Percentiles rank a stretch among this genome's conserved stretches.
These are phyloP conservation scores for Eupristina koningsbergeri DNA, from an alignment of 1,140 invertebrate genomes.

Conservation along the genomic window DNA sequence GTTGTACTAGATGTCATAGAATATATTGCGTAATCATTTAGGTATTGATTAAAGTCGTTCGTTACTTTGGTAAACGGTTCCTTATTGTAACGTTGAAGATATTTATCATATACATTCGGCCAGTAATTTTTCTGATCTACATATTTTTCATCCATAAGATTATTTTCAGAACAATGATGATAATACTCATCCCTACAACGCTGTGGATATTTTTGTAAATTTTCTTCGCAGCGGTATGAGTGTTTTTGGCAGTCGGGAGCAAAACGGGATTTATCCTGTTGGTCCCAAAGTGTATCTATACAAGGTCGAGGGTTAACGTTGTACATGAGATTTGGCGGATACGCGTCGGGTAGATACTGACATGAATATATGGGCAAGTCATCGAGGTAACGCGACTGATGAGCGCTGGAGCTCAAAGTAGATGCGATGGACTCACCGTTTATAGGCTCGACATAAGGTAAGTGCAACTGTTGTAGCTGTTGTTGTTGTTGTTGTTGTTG, in stretches of 20 bases:
- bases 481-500: slow-evolving; percentile 59
- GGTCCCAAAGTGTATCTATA: slow-evolving; percentile 37
- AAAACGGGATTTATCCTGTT: slow-evolving; percentile 25
- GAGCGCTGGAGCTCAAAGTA: slow-evolving; percentile 48
- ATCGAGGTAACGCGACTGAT: slow-evolving; percentile 57
- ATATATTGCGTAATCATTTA: slow-evolving; percentile 28
- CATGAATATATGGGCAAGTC: slow-evolving; percentile 60
- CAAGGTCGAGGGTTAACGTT: slow-evolving; percentile 5
- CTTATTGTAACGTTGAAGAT: slow-evolving; percentile 65
- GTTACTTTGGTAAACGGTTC: slow-evolving; percentile 53
- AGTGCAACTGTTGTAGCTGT: slow-evolving; percentile 56
- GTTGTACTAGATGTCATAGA: not conserved
- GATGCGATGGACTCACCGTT: slow-evolving; percentile 70
- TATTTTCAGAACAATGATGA: slow-evolving; percentile 67
- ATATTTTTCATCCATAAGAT: slow-evolving; percentile 63
- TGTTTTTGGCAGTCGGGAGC: slow-evolving; percentile 43
- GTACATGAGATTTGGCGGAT: slow-evolving; percentile 46
- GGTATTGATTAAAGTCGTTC: slow-evolving; percentile 42
- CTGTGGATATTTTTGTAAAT: slow-evolving; percentile 68
- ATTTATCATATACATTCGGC: slow-evolving; percentile 60
- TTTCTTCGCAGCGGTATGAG: slow-evolving; percentile 65
- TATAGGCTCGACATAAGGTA: slow-evolving; percentile 66
- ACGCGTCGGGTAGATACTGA: slow-evolving; percentile 53
- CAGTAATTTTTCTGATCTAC: slow-evolving; percentile 59
- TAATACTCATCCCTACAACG: slow-evolving; percentile 68